Evolutionary conservation across 92 coral and sea anemone genomes (phyloP).

Genomic region (Actinostola sp.): DNA sequence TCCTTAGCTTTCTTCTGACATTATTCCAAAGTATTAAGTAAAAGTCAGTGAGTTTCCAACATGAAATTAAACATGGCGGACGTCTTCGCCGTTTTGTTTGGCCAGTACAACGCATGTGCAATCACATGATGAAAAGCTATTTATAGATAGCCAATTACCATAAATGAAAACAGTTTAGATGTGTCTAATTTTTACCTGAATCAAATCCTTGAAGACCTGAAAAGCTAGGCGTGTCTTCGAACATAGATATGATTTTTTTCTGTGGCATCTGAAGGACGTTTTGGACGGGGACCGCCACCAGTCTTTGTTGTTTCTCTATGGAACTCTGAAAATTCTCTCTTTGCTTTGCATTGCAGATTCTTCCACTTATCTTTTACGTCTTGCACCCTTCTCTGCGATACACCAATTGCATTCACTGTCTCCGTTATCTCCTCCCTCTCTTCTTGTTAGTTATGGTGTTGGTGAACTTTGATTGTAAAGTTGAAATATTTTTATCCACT

Average conservation of each 20-base stretch:
- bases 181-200: constrained; percentile 7
- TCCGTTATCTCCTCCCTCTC: constrained; percentile 36
- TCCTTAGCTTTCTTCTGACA: neutral
- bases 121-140: neutral
- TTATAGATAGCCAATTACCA: too few relatives aligned
- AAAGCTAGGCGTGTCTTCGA: constrained; percentile 40
- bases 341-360: constrained; percentile 39
- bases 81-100: neutral
- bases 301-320: constrained; percentile 25
- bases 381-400: constrained; percentile 7
- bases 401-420: constrained; percentile 24
- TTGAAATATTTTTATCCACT: constrained; percentile 23
- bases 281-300: constrained; percentile 59
- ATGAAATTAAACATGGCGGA: too few relatives aligned
- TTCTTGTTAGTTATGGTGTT: constrained; percentile 35
- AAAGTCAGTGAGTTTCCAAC: too few relatives aligned
- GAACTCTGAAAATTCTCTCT: constrained; percentile 30
- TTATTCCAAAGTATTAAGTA: too few relatives aligned
- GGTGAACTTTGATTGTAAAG: constrained; percentile 41
- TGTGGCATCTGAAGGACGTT: constrained; percentile 26
- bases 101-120: neutral
- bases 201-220: constrained; percentile 38
- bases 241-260: constrained; percentile 25
- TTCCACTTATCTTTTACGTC: constrained; percentile 61
- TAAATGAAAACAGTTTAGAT: neutral